Conservation (phyloP, 2,888 invertebrate genomes). For the Torymus auratus region DNA sequence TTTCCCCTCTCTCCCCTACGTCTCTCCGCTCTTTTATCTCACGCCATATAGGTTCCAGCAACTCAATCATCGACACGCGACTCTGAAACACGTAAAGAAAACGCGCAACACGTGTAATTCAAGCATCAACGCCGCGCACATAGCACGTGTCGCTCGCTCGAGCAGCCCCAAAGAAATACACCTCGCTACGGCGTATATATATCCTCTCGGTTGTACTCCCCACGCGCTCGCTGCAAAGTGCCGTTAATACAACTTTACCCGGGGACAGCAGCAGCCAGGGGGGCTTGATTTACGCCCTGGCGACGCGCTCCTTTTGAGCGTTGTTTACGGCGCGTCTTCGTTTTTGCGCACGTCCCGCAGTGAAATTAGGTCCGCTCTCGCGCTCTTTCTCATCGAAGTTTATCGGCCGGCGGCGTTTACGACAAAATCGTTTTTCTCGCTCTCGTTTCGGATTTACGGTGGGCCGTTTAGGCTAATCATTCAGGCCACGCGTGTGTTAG, state of each 20-base stretch:
- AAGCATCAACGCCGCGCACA: too few relatives aligned
- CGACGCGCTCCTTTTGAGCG: slow-evolving; percentile 1
- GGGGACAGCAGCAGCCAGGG: slow-evolving; percentile 45
- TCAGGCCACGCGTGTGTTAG: not conserved
- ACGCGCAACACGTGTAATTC: too few relatives aligned
- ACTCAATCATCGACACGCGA: too few relatives aligned
- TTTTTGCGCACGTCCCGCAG: not conserved
- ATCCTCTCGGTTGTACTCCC: too few relatives aligned
- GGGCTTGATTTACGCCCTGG: slow-evolving; percentile 59
- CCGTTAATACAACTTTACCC: slow-evolving; percentile 71
- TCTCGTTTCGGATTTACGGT: slow-evolving; percentile 26
- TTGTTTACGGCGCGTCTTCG: slow-evolving; percentile 16
- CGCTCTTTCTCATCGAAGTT: not conserved
- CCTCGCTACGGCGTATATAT: too few relatives aligned
- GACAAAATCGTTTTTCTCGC: not conserved
- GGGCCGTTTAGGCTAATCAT: slow-evolving; percentile 20
- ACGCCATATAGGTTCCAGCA: too few relatives aligned
- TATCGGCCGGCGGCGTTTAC: slow-evolving; percentile 8
- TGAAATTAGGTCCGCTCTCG: slow-evolving; percentile 5
- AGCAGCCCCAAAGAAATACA: not conserved
- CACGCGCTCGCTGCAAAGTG: slow-evolving; percentile 63
- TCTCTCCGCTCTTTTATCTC: too few relatives aligned
- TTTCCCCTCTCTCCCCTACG: too few relatives aligned
- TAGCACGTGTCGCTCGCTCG: too few relatives aligned
- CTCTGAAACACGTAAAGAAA: too few relatives aligned